Evolutionary conservation across 37 sponge, comb jelly and placozoan genomes (phyloP), one percentile per base, ranked within the genome.

Genomic region (Geodia barretti): DNA sequence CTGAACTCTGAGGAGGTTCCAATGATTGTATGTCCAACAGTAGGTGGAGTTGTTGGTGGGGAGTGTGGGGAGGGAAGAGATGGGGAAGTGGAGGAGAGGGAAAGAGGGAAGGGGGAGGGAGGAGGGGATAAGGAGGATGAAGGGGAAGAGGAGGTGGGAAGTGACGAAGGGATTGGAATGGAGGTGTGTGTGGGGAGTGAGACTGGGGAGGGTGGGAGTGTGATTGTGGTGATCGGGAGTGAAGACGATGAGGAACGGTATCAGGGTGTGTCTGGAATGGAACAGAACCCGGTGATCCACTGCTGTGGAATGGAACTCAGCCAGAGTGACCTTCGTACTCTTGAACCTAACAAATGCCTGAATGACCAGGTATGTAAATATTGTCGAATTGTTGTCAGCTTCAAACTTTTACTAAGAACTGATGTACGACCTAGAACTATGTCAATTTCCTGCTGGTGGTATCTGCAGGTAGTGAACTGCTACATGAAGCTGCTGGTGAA

Each of bases 311-410:
- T 74, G 25, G 74, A 25, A 20, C 67, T 83, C 24, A 71, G 64
- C 0, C 19, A 29, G 19, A 20, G 1, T 64, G 83, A 83, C 40
- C 32, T 83, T 20, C 5, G 25, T 34, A 83, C 83, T 33, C 75
- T 83, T 14, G 4, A 20, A 4, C 83, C 83, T 21, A 20, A 34
- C 21, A 21, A 41, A 3, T 83, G 83, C 68, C 40, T 83, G 67
- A 83, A 83, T 41, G 83, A 83, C 60, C 83, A 83, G 75, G 77
- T 77, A 38, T n/a, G n/a, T n/a, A n/a, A n/a, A n/a, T n/a, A n/a
- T n/a, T n/a, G n/a, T n/a, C n/a, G n/a, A n/a, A n/a, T n/a, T n/a
- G n/a, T n/a, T n/a, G n/a, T n/a, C n/a, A n/a, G n/a, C n/a, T n/a
- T n/a, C n/a, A n/a, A n/a, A n/a, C n/a, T n/a, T n/a, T n/a, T n/a